phyloP scores from a whole-genome alignment of 2,113 vertebrate genomes.

The Crotalus horridus region DNA sequence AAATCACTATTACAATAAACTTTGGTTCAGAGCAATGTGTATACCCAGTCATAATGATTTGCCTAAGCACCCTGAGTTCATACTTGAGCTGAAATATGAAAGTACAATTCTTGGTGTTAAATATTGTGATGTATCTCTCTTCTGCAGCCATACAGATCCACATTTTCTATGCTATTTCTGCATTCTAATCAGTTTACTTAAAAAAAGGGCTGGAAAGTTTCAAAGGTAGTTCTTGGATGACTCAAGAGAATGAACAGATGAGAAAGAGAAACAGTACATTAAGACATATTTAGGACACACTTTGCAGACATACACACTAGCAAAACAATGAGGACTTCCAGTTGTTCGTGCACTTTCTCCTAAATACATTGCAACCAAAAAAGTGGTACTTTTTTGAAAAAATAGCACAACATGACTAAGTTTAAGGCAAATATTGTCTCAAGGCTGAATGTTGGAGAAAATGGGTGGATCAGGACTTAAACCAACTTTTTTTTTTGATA shows the following conservation, averaged over 20 bases:
- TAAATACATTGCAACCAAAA: neutral
- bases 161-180: neutral
- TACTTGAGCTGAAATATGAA: neutral
- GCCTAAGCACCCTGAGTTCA: neutral
- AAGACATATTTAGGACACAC: neutral
- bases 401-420: neutral
- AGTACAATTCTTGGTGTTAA: neutral
- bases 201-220: neutral
- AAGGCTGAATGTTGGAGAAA: neutral
- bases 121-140: neutral
- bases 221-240: neutral
- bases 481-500: neutral
- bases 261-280: neutral
- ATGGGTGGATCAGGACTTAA: neutral
- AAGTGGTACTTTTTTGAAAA: accelerated
- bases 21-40: neutral
- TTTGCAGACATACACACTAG: neutral
- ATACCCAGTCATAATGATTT: neutral
- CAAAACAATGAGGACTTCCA: neutral
- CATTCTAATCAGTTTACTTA: neutral
- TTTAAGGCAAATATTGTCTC: neutral
- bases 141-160: neutral
- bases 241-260: neutral
- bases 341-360: neutral
- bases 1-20: neutral